Evolutionary conservation across 2,113 vertebrate species (phyloP), one percentile per base, ranked within the genome.

Genomic region (Cephalopholis sonnerati): DNA sequence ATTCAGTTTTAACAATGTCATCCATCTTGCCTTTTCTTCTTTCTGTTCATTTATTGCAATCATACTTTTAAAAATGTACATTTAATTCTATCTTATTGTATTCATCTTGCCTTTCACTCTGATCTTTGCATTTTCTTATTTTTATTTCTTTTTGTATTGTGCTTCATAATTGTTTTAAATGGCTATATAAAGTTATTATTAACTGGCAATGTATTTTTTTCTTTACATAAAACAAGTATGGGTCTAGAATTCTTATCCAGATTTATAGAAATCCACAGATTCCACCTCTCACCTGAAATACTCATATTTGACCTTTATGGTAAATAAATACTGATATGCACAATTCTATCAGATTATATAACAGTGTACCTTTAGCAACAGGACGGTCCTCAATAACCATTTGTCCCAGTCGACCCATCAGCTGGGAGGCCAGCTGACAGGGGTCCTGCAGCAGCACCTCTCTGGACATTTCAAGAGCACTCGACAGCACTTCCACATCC

Each of bases 401-500:
- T 57, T 92, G 87, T 39, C 91, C 90, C 59, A 96, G 85, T 55
- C 92, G 91, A 17, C 94, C 95, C 59, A 84, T 55, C 9, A 96
- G 90, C 70, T 96, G 94, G 44, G 94, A 95, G 46, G 95, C 95
- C 71, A 95, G 82, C 79, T 96, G 94, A 83, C 92, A 92, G 10
- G 95, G 93, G 74, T 95, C 95, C 55, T 84, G 81, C 44, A 91
- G 72, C 50, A 95, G 84, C 41, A 94, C 90, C 1, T 70, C 27
- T n/a, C 74, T 84, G 51, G 95, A 95, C 51, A 96, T 88, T 74
- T 85, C 67, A 53, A 96, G 90, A 64, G 93, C 89, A 62, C 91
- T 92, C 29, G 29, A 83, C 50, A 95, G 68, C 50, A 94, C 65
- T 39, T 86, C 65, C 57, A 95, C 88, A 53, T 95, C 95, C 75